Evolutionary conservation across 2,113 vertebrate species (phyloP), one percentile per base, ranked within the genome.

Genomic region (Chrysochloris asiatica): DNA sequence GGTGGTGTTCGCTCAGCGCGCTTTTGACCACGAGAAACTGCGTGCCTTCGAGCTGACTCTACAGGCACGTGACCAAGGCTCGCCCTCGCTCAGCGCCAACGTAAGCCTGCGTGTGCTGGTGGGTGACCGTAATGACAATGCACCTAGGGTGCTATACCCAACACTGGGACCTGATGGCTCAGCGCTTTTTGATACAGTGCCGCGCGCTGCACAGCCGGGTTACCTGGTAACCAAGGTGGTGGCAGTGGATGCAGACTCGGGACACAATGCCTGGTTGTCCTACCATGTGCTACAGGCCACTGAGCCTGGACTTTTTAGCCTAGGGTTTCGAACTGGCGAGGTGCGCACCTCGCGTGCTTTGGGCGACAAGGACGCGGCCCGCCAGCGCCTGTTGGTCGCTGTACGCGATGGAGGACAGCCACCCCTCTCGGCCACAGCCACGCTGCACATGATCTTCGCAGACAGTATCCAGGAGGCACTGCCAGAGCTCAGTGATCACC

Each of bases 251-350:
- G 94, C 95, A 0, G 78, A 92, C 19, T 94, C 95, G 0, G 98
- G 98, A 30, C 98, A 97, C 89, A 98, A 98, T 45, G 98, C 98
- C 16, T 98, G 98, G 98, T 98, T 98, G 4, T 98, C 98, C 87
- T 98, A 98, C 91, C 98, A 98, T 88, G 96, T 98, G 6, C 93
- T 97, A 78, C 98, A 98, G 86, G 97, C 98, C 93, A 98, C 98
- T 43, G 97, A 98, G 73, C 97, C 86, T 0, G 97, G 97, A 52
- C 96, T 97, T 8, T 98, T 98, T 93, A 93, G 80, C 54, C 86
- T 98, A 89, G 97, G 95, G 91, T 83, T 93, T 47, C 96, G 96
- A 45, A 98, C 95, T 38, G 97, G 97, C 36, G 98, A 98, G 78
- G 96, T 98, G 92, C 97, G 97, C 88, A 98, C 98, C 52, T 93